A percentile compares a stretch with the other conserved stretches of the same genome.
phyloP scores from a whole-genome alignment of 2,113 vertebrate genomes.

The Microtus ochrogaster region DNA sequence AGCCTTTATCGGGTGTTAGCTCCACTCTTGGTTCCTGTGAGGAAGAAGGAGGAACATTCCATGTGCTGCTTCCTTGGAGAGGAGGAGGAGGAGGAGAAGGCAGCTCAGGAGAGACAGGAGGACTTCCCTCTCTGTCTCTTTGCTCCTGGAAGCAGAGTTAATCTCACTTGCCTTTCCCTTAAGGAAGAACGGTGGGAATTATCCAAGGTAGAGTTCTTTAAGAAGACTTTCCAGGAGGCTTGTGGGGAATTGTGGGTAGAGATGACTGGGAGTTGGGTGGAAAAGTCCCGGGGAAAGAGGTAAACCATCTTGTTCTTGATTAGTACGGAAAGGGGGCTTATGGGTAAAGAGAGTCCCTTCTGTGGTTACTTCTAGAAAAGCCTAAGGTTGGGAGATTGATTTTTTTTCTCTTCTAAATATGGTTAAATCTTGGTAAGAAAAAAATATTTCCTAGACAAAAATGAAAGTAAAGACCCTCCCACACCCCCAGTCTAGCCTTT shows the following conservation, averaged over 20 bases:
- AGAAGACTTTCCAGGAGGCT: neutral
- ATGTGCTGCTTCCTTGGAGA: conserved; percentile 37
- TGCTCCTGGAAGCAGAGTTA: conserved; percentile 40
- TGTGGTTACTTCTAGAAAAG: neutral
- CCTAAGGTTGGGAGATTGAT: neutral
- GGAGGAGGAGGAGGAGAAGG: neutral
- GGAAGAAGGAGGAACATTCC: conserved; percentile 41
- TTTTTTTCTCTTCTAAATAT: neutral
- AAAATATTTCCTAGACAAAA: neutral
- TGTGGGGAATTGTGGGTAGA: neutral
- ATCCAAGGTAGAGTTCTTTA: neutral
- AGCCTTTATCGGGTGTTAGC: conserved; percentile 67
- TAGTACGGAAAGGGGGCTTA: neutral
- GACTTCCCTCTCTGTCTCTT: conserved; percentile 51
- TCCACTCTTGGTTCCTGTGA: conserved; percentile 49
- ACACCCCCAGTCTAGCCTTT: neutral
- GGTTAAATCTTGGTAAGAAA: neutral
- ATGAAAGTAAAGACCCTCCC: neutral
- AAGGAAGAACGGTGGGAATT: neutral
- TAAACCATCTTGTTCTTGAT: neutral
- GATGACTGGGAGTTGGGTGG: neutral
- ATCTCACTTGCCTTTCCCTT: neutral
- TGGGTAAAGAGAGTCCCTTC: neutral
- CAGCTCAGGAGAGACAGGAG: neutral
- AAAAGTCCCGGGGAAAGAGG: neutral